Evolutionary conservation across 1,140 invertebrate genomes (phyloP).

Genomic region (Platorchestia sp.): DNA sequence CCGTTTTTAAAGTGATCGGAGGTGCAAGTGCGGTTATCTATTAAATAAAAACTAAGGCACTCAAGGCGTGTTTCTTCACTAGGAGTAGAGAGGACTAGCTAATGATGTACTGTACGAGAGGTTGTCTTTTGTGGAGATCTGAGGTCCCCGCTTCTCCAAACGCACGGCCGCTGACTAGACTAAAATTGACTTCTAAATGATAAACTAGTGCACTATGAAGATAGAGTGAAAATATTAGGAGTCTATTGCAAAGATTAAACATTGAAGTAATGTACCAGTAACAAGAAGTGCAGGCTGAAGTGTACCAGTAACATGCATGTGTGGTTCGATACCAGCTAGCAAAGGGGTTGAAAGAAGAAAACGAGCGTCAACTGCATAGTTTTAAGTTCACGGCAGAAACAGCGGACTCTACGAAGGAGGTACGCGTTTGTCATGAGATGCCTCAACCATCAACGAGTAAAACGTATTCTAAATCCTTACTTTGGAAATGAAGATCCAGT

Average conservation of each 20-base stretch:
- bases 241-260: neutral
- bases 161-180: neutral
- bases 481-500: neutral
- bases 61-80: neutral
- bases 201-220: neutral
- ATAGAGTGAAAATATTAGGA: neutral
- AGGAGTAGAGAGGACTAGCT: neutral
- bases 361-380: neutral
- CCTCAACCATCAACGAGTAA: neutral
- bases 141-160: neutral
- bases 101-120: neutral
- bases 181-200: neutral
- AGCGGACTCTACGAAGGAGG: neutral
- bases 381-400: neutral
- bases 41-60: neutral
- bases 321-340: neutral
- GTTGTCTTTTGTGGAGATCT: neutral
- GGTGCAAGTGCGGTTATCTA: neutral
- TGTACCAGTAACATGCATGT: neutral
- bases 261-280: neutral
- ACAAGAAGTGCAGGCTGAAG: neutral
- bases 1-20: neutral
- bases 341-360: neutral
- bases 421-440: neutral
- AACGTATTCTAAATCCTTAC: neutral